Percentiles rank a stretch among this genome's conserved stretches.
phyloP scores from a whole-genome alignment of 2,888 invertebrate species.

The Drosophila neutralis region DNA sequence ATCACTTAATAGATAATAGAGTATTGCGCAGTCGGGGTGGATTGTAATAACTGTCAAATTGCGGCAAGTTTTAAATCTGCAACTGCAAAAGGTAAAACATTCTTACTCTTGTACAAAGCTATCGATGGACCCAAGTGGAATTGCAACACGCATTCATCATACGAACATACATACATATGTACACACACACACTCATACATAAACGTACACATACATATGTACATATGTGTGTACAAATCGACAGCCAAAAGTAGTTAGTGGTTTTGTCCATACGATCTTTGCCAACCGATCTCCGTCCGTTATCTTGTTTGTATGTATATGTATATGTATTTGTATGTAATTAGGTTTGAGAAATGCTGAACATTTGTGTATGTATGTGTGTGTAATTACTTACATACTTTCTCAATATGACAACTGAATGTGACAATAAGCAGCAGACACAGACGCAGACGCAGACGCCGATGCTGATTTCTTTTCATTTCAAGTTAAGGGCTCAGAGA shows the following conservation, averaged over 20 bases:
- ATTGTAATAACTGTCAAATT: neutral
- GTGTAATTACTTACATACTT: slow-evolving; percentile 18
- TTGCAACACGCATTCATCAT: neutral
- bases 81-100: slow-evolving; percentile 9
- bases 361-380: neutral
- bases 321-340: neutral
- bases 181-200: neutral
- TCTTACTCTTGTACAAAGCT: slow-evolving; percentile 2
- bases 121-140: neutral
- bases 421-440: slow-evolving; percentile 37
- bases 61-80: neutral
- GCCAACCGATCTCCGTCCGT: slow-evolving; percentile 14
- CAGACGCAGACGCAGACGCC: slow-evolving; percentile 11
- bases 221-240: neutral
- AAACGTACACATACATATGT: neutral
- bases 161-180: neutral
- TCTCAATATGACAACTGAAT: slow-evolving; percentile 44
- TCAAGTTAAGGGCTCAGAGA: slow-evolving; percentile 42
- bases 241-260: slow-evolving; percentile 20
- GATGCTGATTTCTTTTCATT: slow-evolving; percentile 45
- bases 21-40: neutral
- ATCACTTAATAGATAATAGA: neutral
- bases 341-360: slow-evolving; percentile 15
- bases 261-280: slow-evolving; percentile 19
- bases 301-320: neutral